phyloP scores from a whole-genome alignment of 2,113 vertebrate species.

The Hemicordylus capensis region DNA sequence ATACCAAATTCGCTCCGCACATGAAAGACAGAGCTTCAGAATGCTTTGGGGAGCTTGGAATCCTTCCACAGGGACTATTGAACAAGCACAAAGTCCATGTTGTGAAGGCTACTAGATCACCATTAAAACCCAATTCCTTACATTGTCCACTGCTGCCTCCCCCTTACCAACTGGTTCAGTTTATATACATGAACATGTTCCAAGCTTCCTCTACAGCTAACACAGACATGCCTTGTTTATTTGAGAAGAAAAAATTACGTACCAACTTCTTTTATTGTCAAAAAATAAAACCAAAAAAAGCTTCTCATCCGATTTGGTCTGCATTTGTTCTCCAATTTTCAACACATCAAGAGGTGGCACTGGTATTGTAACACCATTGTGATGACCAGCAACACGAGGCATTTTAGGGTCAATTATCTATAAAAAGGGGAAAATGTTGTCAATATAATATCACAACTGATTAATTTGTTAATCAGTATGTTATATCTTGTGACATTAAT shows the following conservation, averaged over 20 bases:
- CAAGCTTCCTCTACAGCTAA: not conserved
- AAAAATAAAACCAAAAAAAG: conserved; percentile 97
- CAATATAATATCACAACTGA: not conserved
- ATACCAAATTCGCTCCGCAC: too few species aligned
- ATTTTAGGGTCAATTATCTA: conserved; percentile 98
- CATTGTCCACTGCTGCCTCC: not conserved
- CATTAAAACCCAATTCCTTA: not conserved
- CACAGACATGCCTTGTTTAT: not conserved
- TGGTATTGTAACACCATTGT: conserved; percentile 96
- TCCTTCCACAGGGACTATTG: too few species aligned
- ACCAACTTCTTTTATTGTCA: conserved; percentile 99
- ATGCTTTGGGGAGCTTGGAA: too few species aligned
- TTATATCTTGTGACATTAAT: not conserved
- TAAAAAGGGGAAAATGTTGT: conserved; percentile 1
- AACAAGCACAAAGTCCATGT: too few species aligned
- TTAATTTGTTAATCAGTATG: too few species aligned
- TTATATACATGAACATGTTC: not conserved
- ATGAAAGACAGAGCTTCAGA: too few species aligned
- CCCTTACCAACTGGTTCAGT: not conserved
- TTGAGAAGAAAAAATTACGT: conserved; percentile 57
- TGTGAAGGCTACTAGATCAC: too few species aligned
- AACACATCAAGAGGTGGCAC: conserved; percentile 93
- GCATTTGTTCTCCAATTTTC: conserved; percentile 96
- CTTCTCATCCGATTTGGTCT: conserved; percentile 94
- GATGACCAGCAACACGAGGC: conserved; percentile 94